These are phyloP conservation scores for Myocastor coypus DNA, from an alignment of 2,113 vertebrate genomes.

Conservation along the genomic window DNA sequence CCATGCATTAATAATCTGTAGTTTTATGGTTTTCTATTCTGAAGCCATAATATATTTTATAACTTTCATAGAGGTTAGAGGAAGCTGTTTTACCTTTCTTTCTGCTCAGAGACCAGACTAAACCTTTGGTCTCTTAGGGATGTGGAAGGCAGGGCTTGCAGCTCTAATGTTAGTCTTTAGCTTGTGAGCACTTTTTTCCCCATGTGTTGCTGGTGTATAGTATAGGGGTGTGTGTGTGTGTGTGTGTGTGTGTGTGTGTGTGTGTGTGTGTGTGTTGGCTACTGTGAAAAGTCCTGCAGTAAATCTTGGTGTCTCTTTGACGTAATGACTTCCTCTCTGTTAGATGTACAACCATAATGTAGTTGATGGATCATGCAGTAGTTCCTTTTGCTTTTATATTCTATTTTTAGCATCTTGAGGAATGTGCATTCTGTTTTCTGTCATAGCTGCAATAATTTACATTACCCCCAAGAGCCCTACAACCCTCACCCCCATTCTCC, in stretches of 20 bases:
- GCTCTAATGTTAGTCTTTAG: not conserved
- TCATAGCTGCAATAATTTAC: not conserved
- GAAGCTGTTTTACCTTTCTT: not conserved
- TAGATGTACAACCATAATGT: not conserved
- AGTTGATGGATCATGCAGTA: not conserved
- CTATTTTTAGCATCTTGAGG: not conserved
- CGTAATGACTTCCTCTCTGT: not conserved
- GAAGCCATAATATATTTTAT: not conserved
- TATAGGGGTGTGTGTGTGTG: too few species aligned
- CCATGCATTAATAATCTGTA: not conserved
- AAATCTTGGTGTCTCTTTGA: not conserved
- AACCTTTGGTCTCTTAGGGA: not conserved
- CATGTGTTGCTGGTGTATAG: not conserved
- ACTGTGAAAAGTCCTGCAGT: not conserved
- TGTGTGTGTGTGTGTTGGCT: not conserved
- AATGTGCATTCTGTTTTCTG: not conserved
- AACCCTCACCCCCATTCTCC: not conserved
- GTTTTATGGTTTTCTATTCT: not conserved
- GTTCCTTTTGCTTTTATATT: too few species aligned
- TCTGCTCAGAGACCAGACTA: not conserved
- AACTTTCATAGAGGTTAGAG: not conserved
- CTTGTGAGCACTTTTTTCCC: not conserved
- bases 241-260: not conserved
- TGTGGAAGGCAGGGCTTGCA: not conserved
- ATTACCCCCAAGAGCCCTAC: not conserved